These are phyloP conservation scores for Parelbella ahira DNA, from an alignment of 2,888 invertebrate species.

Conservation along the genomic window DNA sequence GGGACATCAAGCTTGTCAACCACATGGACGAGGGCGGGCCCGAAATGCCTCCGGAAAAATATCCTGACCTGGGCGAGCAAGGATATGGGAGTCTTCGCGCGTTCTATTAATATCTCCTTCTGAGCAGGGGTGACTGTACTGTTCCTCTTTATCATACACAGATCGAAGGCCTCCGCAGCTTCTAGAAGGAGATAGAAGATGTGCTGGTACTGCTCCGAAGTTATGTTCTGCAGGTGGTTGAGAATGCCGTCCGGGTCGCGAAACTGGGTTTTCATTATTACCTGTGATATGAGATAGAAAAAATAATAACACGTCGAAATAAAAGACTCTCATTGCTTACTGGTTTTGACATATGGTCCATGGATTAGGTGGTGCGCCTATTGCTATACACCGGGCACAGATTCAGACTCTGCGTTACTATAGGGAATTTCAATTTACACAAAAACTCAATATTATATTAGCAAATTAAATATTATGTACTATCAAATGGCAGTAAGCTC, in stretches of 20 bases:
- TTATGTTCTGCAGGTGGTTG: slow-evolving; percentile 86
- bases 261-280: slow-evolving; percentile 91
- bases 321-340: background rate
- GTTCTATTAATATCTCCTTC: slow-evolving; percentile 82
- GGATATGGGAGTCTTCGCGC: slow-evolving; percentile 84
- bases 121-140: slow-evolving; percentile 83
- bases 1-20: slow-evolving; percentile 83
- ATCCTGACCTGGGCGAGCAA: slow-evolving; percentile 84
- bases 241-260: slow-evolving; percentile 91
- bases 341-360: no score
- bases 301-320: background rate
- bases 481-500: no score
- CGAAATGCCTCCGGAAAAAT: slow-evolving; percentile 79
- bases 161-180: slow-evolving; percentile 88
- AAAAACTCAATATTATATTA: no score
- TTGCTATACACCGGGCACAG: no score
- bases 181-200: slow-evolving; percentile 85
- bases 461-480: no score
- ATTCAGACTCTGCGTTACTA: no score
- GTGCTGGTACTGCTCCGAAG: slow-evolving; percentile 62
- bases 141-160: slow-evolving; percentile 89
- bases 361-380: no score
- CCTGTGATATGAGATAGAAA: slow-evolving; percentile 56
- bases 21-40: slow-evolving; percentile 77
- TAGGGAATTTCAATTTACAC: no score